Evolutionary conservation across 2,888 invertebrate species (phyloP).

Genomic region (Mesorhabditis belari): DNA sequence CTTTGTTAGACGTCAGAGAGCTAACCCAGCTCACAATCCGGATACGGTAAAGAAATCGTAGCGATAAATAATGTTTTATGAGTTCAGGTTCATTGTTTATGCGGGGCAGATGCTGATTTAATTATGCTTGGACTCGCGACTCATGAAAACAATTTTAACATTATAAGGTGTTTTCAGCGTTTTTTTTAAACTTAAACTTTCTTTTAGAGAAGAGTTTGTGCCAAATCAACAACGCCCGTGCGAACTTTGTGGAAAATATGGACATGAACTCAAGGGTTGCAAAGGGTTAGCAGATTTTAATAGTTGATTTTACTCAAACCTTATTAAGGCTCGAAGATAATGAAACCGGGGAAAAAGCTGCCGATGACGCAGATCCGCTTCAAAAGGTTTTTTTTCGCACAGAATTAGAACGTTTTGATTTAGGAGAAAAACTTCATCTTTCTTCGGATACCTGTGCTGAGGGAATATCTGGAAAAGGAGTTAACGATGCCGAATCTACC

Average conservation of each 20-base stretch:
- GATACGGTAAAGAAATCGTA: conserved; percentile 67
- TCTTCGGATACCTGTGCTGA: conserved; percentile 74
- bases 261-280: conserved; percentile 55
- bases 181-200: neutral
- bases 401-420: too few species aligned
- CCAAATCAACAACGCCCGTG: conserved; percentile 92
- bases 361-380: conserved; percentile 39
- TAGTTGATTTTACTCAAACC: neutral
- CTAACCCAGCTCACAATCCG: conserved; percentile 78
- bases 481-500: conserved; percentile 83
- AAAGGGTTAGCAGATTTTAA: conserved; percentile 19
- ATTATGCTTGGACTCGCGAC: conserved; percentile 95
- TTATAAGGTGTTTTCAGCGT: conserved; percentile 62
- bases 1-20: conserved; percentile 80
- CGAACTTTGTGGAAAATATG: conserved; percentile 76
- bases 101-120: conserved; percentile 89
- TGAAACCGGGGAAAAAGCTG: conserved; percentile 21
- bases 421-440: conserved; percentile 55
- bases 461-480: conserved; percentile 86
- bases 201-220: conserved; percentile 80
- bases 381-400: too few species aligned
- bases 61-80: neutral
- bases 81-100: conserved; percentile 70
- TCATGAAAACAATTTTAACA: conserved; percentile 97
- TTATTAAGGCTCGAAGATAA: conserved; percentile 26